These are phyloP conservation scores for Stigmatopora nigra DNA, from an alignment of 2,113 vertebrate species.

Conservation along the genomic window DNA sequence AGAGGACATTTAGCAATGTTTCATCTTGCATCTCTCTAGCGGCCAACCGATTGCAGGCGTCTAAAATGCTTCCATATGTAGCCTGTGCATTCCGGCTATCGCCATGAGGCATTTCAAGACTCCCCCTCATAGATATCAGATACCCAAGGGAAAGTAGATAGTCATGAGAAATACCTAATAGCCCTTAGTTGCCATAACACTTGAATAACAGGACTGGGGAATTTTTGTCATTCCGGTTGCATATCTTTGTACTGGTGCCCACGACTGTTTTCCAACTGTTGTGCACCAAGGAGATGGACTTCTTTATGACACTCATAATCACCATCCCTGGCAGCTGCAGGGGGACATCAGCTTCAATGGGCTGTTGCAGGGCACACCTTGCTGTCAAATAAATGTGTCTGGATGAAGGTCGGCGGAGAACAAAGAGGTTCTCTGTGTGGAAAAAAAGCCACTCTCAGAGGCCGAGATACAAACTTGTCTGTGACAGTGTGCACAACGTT, in stretches of 20 bases:
- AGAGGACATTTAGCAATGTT: conserved; percentile 62
- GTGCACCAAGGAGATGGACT: conserved; percentile 31
- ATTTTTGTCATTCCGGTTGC: conserved; percentile 51
- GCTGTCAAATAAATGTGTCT: conserved; percentile 60
- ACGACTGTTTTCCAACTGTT: conserved; percentile 44
- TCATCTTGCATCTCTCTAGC: conserved; percentile 48
- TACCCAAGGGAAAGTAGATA: conserved; percentile 60
- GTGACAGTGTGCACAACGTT: not conserved
- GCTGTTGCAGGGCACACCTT: conserved; percentile 39
- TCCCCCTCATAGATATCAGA: conserved; percentile 50
- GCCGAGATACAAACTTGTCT: conserved; percentile 5
- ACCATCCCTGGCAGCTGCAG: conserved; percentile 38
- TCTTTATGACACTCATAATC: conserved; percentile 52
- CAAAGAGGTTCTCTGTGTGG: conserved; percentile 51
- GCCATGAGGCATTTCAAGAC: conserved; percentile 50
- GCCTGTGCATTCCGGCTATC: conserved; percentile 44
- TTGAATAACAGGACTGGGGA: conserved; percentile 51
- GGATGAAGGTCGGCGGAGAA: conserved; percentile 47
- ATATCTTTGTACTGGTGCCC: conserved; percentile 28
- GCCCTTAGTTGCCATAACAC: conserved; percentile 41
- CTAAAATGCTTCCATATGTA: conserved; percentile 65
- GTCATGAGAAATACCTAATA: conserved; percentile 66
- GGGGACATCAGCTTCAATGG: conserved; percentile 47
- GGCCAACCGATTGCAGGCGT: conserved; percentile 32
- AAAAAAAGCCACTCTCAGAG: conserved; percentile 14